These are phyloP conservation scores for Zoanthus sociatus DNA, from an alignment of 92 coral and sea anemone species.

Conservation along the genomic window DNA sequence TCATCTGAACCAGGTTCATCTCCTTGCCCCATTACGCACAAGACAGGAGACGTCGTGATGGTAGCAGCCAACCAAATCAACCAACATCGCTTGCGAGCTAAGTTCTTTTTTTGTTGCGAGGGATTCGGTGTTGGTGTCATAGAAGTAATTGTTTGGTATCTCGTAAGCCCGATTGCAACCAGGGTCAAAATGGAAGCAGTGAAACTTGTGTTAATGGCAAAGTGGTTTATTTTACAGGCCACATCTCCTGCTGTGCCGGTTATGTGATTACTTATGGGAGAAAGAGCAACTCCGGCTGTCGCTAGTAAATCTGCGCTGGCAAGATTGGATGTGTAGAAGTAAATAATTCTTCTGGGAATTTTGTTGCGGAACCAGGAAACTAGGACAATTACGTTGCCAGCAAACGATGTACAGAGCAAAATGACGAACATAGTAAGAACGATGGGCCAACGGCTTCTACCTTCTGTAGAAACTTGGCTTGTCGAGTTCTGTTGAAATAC, in stretches of 20 bases:
- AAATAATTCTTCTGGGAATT: not conserved
- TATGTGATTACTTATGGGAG: not conserved
- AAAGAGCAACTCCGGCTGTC: not conserved
- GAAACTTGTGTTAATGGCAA: not conserved
- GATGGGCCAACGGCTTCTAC: not conserved
- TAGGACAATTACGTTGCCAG: not conserved
- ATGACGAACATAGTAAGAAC: not conserved
- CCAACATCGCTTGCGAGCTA: slow-evolving; percentile 22
- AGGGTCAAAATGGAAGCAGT: slow-evolving; percentile 1
- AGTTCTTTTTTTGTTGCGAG: not conserved
- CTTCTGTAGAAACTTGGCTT: not conserved
- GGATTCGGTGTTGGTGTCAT: too few species aligned
- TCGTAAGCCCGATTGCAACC: slow-evolving; percentile 20
- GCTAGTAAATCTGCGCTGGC: slow-evolving; percentile 4
- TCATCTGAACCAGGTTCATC: not conserved
- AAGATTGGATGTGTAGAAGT: not conserved
- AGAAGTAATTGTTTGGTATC: not conserved
- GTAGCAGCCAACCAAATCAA: slow-evolving; percentile 10
- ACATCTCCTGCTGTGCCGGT: not conserved
- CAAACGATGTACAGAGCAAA: not conserved
- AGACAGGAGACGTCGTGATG: not conserved
- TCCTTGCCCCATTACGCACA: not conserved
- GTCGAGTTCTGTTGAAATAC: not conserved
- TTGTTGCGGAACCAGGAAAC: slow-evolving; percentile 16
- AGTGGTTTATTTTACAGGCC: not conserved